Conservation (phyloP, 2,888 invertebrate genomes). For the Zootermopsis nevadensis region DNA sequence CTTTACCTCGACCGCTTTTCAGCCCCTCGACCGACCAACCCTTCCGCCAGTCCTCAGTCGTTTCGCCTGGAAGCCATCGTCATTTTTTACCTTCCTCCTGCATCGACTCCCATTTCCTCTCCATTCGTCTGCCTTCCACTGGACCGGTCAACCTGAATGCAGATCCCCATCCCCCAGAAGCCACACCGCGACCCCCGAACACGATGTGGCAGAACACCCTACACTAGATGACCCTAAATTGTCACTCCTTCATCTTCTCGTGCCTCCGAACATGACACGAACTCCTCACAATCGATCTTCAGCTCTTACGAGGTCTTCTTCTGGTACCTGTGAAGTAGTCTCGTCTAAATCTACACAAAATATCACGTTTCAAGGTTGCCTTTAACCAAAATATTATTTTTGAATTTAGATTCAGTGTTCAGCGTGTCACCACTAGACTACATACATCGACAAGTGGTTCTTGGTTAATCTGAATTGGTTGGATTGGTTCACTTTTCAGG, state of each 20-base stretch:
- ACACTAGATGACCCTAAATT: neutral
- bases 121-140: constrained; percentile 41
- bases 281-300: neutral
- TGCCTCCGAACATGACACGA: neutral
- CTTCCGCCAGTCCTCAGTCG: constrained; percentile 29
- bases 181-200: constrained; percentile 18
- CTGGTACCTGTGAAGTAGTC: neutral
- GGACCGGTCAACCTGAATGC: constrained; percentile 49
- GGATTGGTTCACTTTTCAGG: too few species aligned
- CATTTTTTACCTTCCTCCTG: constrained; percentile 46
- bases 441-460: too few species aligned
- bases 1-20: constrained; percentile 16
- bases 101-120: constrained; percentile 30
- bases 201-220: neutral
- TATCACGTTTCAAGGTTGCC: too few species aligned
- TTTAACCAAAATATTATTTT: too few species aligned
- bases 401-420: too few species aligned
- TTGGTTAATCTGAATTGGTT: too few species aligned
- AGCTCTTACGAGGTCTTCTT: too few species aligned
- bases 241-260: neutral
- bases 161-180: constrained; percentile 19
- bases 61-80: constrained; percentile 36
- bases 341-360: too few species aligned
- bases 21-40: constrained; percentile 10
- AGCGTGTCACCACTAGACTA: too few species aligned